A percentile compares a stretch with the other conserved stretches of the same genome.
Conservation (phyloP, 2,888 invertebrate species). For the Lysandra coridon region DNA sequence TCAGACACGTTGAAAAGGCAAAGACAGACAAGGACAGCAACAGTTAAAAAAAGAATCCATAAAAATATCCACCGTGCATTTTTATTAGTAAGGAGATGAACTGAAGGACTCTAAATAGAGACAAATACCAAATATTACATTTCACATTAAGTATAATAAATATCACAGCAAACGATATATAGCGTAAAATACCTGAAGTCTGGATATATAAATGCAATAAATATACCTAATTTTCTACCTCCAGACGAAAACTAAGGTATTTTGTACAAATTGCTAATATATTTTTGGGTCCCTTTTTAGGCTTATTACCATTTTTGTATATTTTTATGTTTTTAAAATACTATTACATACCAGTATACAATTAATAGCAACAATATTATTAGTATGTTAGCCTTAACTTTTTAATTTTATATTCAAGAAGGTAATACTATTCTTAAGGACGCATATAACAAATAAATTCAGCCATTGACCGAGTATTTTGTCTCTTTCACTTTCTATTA, state of each 20-base stretch:
- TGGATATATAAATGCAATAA: constrained; percentile 19
- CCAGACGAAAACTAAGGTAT: background rate
- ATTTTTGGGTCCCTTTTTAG: background rate
- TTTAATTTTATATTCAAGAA: background rate
- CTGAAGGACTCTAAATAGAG: background rate
- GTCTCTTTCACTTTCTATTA: too few relatives aligned
- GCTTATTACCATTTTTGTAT: background rate
- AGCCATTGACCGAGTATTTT: too few relatives aligned
- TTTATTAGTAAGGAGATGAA: background rate
- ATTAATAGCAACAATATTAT: background rate
- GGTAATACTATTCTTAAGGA: background rate
- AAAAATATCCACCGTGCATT: background rate
- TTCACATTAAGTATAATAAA: background rate
- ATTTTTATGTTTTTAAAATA: background rate
- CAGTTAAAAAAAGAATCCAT: background rate
- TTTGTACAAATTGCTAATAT: background rate
- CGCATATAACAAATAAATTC: background rate
- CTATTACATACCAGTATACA: background rate
- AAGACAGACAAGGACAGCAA: background rate
- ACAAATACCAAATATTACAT: background rate
- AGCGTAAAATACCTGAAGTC: background rate
- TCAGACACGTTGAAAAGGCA: background rate
- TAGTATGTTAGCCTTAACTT: background rate
- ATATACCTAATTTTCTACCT: background rate
- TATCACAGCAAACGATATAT: constrained; percentile 2